Evolutionary conservation across 2,888 invertebrate genomes (phyloP).

Genomic region (Perithous albicinctus): DNA sequence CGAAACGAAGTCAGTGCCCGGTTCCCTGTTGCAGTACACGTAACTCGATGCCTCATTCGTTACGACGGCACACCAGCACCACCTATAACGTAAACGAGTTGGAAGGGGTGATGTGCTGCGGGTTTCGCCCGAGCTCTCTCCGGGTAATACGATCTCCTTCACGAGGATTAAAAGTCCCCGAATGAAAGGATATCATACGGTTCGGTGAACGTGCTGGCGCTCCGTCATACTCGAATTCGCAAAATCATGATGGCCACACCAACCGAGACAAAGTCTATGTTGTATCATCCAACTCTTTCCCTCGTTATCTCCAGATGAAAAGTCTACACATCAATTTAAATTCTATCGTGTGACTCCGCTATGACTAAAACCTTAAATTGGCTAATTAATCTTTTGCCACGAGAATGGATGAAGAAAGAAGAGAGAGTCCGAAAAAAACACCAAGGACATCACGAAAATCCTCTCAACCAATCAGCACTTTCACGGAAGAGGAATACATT

Average conservation of each 20-base stretch:
- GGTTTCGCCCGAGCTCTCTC: slow-evolving; percentile 16
- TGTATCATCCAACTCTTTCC: slow-evolving; percentile 14
- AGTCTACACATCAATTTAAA: slow-evolving; percentile 38
- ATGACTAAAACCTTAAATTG: slow-evolving; percentile 17
- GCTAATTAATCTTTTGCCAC: slow-evolving; percentile 33
- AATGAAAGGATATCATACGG: slow-evolving; percentile 66
- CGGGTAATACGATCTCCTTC: slow-evolving; percentile 67
- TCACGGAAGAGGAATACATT: neutral
- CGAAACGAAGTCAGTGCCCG: slow-evolving; percentile 51
- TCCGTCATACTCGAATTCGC: slow-evolving; percentile 62
- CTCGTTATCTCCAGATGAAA: slow-evolving; percentile 51
- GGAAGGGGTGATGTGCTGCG: neutral
- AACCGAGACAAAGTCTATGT: neutral
- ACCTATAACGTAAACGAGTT: slow-evolving; percentile 30
- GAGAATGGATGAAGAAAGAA: slow-evolving; percentile 8
- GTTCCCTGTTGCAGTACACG: slow-evolving; percentile 37
- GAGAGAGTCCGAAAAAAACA: slow-evolving; percentile 18
- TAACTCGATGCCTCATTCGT: slow-evolving; percentile 70
- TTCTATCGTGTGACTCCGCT: slow-evolving; percentile 14
- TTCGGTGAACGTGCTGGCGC: slow-evolving; percentile 28
- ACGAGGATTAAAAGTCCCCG: slow-evolving; percentile 67
- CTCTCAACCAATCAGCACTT: neutral
- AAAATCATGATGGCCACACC: slow-evolving; percentile 39
- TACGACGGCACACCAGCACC: slow-evolving; percentile 55
- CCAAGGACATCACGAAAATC: neutral